Percentiles rank a stretch among this genome's conserved stretches.
These are phyloP conservation scores for Sinocyclocheilus maitianheensis DNA, from an alignment of 2,113 vertebrate species.

Conservation along the genomic window DNA sequence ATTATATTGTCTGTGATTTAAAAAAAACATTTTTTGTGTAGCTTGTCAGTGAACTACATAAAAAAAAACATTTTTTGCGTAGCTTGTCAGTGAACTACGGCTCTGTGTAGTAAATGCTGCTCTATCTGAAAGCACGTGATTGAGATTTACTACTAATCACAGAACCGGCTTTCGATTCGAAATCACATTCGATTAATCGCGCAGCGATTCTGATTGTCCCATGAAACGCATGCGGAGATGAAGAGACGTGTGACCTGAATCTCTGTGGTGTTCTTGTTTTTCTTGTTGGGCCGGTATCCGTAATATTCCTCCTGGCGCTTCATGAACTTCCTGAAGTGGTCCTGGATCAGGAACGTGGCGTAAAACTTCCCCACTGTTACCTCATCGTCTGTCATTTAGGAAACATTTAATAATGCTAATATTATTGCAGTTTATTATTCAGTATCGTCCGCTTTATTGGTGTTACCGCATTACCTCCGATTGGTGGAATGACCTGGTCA, in stretches of 20 bases:
- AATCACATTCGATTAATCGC: no score
- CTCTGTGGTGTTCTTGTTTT: constrained; percentile 81
- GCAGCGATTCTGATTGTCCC: background rate
- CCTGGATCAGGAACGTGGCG: constrained; percentile 93
- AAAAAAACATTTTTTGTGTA: no score
- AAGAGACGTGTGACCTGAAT: constrained; percentile 89
- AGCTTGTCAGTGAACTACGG: no score
- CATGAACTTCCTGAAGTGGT: constrained; percentile 92
- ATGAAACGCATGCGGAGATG: background rate
- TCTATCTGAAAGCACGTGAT: no score
- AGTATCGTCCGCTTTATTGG: background rate
- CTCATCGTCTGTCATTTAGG: constrained; percentile 68
- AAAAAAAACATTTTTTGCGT: no score
- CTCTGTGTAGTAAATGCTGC: no score
- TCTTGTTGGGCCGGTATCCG: constrained; percentile 84
- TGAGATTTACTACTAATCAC: no score
- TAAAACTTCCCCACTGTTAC: constrained; percentile 84
- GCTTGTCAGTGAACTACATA: no score
- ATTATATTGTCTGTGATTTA: no score
- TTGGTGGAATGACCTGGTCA: constrained; percentile 93
- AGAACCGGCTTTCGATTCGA: no score
- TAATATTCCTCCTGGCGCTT: constrained; percentile 94
- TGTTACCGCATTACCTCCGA: constrained; percentile 77
- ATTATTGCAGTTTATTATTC: background rate
- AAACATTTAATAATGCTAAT: background rate